Conservation (phyloP, 2,888 invertebrate species). For the Beris morrisii region DNA sequence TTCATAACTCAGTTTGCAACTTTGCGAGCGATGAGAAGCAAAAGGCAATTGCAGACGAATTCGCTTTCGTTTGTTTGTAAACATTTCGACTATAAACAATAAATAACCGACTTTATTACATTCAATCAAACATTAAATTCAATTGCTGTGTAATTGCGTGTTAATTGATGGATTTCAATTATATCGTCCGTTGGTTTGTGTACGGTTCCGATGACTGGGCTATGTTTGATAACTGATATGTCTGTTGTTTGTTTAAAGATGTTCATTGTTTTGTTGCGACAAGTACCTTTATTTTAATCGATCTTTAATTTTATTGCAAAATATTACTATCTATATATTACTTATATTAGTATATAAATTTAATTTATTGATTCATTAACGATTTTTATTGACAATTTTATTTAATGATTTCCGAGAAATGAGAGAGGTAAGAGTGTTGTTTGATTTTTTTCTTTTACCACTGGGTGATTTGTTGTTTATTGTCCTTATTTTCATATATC, state of each 20-base stretch:
- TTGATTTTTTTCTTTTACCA: not conserved
- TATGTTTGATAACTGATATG: not conserved
- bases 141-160: constrained; percentile 34
- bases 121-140: constrained; percentile 17
- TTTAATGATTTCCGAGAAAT: constrained; percentile 17
- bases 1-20: too few species aligned
- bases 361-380: constrained; percentile 14
- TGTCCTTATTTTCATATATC: too few species aligned
- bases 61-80: constrained; percentile 3
- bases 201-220: too few species aligned
- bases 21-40: too few species aligned
- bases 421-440: constrained; percentile 19
- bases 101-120: constrained; percentile 10
- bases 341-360: not conserved
- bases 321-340: not conserved
- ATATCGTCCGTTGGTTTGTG: not conserved
- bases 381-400: constrained; percentile 12
- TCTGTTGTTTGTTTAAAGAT: constrained; percentile 2
- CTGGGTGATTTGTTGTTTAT: too few species aligned
- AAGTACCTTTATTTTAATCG: not conserved
- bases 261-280: constrained; percentile 1
- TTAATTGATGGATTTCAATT: constrained; percentile 36
- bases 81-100: constrained; percentile 2
- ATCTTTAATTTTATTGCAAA: constrained; percentile 11
- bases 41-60: too few species aligned